These are phyloP conservation scores for Tachina grossa DNA, from an alignment of 2,888 invertebrate species.

Conservation along the genomic window DNA sequence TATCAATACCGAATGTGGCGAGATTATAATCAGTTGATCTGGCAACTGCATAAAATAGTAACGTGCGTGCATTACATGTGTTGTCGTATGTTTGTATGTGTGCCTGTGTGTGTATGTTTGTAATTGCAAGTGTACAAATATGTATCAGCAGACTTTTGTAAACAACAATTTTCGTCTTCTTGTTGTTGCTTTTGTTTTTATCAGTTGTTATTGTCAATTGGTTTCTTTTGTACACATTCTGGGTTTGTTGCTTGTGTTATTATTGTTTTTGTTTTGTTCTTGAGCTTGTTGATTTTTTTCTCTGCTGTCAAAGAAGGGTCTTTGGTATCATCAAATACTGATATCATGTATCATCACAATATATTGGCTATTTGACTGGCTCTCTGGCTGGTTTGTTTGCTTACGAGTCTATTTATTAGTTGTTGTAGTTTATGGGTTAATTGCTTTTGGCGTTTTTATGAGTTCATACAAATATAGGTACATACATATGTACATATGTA, in stretches of 20 bases:
- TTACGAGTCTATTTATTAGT: constrained; percentile 37
- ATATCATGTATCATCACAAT: constrained; percentile 35
- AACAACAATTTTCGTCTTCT: constrained; percentile 42
- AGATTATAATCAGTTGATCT: not conserved
- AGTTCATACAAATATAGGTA: not conserved
- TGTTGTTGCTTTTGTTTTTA: constrained; percentile 40
- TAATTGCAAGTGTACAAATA: constrained; percentile 35
- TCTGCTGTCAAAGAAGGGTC: constrained; percentile 50
- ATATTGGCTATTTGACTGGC: constrained; percentile 35
- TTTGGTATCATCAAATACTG: constrained; percentile 41
- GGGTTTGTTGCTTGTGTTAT: constrained; percentile 9
- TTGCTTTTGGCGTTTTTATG: constrained; percentile 56
- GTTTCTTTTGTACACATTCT: constrained; percentile 7
- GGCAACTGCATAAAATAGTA: not conserved
- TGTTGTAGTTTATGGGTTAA: constrained; percentile 68
- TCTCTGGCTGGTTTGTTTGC: constrained; percentile 30
- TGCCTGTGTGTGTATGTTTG: not conserved
- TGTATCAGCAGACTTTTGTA: constrained; percentile 47
- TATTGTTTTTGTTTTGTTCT: constrained; percentile 1
- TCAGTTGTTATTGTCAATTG: constrained; percentile 60
- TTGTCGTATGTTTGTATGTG: not conserved
- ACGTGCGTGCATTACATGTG: not conserved
- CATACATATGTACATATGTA: no score
- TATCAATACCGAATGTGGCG: not conserved
- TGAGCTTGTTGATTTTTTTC: not conserved